Percentiles rank a stretch among this genome's conserved stretches.
These are phyloP conservation scores for Holcopasites calliopsidis DNA, from an alignment of 1,140 invertebrate species.

Conservation along the genomic window DNA sequence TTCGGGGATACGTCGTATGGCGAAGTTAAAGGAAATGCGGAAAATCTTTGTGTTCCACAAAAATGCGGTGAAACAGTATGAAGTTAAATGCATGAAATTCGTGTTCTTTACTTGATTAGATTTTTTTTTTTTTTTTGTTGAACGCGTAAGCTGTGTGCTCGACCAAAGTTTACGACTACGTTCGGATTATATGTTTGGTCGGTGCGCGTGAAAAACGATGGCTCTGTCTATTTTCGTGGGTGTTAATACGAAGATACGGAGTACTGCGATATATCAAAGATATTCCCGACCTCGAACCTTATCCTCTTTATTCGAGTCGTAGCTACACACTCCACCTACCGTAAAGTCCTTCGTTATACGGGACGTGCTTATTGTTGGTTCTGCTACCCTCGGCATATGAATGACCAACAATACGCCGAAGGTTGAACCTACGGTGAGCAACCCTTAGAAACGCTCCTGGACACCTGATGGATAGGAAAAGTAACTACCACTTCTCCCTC, in stretches of 20 bases:
- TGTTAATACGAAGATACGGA: conserved; percentile 42
- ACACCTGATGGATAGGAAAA: conserved; percentile 43
- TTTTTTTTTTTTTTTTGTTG: no score
- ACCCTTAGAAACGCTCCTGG: conserved; percentile 27
- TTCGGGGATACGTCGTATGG: conserved; percentile 12
- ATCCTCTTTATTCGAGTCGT: conserved; percentile 64
- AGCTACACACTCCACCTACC: conserved; percentile 35
- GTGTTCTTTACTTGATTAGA: no score
- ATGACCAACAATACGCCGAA: conserved; percentile 34
- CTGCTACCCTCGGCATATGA: no score
- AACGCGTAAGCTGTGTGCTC: no score
- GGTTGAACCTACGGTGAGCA: conserved; percentile 49
- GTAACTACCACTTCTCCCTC: not conserved
- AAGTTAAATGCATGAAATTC: no score
- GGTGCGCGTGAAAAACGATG: conserved; percentile 17
- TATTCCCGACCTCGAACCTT: conserved; percentile 54
- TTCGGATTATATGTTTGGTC: not conserved
- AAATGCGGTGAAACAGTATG: no score
- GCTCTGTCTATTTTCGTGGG: conserved; percentile 31
- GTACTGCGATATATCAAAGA: conserved; percentile 49
- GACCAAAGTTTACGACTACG: conserved; percentile 5
- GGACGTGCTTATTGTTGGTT: conserved; percentile 55
- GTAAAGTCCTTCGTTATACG: conserved; percentile 48
- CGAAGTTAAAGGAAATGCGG: no score
- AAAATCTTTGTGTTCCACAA: no score